These are phyloP conservation scores for Calliopsis andreniformis DNA, from an alignment of 1,140 invertebrate species.

Conservation along the genomic window DNA sequence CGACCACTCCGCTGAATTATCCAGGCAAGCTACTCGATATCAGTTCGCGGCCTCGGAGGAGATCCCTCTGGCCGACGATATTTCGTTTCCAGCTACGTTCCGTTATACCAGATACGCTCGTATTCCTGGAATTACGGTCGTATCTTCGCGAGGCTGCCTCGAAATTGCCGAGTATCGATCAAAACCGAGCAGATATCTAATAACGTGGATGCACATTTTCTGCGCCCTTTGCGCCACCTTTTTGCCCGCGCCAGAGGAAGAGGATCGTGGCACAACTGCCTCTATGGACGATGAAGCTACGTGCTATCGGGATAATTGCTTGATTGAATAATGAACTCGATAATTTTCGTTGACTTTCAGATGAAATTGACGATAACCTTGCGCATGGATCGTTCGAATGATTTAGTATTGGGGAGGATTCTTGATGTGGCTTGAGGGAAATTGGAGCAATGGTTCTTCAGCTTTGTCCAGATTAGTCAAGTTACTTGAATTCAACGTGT, in stretches of 20 bases:
- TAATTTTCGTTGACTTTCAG: neutral
- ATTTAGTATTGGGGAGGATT: neutral
- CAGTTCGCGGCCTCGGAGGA: neutral
- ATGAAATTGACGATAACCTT: neutral
- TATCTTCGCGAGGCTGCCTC: constrained; percentile 21
- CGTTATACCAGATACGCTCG: constrained; percentile 41
- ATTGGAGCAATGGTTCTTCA: too few species aligned
- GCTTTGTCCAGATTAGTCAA: too few species aligned
- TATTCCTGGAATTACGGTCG: constrained; percentile 48
- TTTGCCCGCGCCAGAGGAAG: neutral
- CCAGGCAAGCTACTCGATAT: constrained; percentile 15
- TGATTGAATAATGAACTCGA: constrained; percentile 7
- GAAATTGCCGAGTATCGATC: constrained; percentile 52
- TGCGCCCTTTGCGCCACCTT: constrained; percentile 2
- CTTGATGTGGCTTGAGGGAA: too few species aligned
- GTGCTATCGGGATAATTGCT: constrained; percentile 4
- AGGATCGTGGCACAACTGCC: neutral
- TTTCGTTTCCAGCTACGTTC: constrained; percentile 42
- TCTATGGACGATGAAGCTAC: neutral
- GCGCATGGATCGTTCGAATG: neutral
- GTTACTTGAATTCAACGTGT: too few species aligned
- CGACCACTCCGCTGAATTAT: constrained; percentile 8
- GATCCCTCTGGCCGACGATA: constrained; percentile 26
- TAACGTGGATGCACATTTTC: constrained; percentile 27
- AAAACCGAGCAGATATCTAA: constrained; percentile 46